These are phyloP conservation scores for Chirona hameri DNA, from an alignment of 2,888 invertebrate genomes.

Conservation along the genomic window DNA sequence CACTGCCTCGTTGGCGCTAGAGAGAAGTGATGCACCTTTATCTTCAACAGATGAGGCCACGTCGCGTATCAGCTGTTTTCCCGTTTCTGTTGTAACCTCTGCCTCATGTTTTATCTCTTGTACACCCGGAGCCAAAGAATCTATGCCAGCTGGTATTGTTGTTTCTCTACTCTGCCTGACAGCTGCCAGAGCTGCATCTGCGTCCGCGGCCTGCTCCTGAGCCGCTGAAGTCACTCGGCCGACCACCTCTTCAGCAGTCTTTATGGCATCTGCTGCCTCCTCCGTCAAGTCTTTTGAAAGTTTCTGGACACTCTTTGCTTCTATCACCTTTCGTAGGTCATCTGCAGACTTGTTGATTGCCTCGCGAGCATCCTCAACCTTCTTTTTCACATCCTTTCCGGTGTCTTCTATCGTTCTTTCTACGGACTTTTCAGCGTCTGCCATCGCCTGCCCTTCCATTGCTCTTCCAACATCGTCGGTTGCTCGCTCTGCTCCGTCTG, in stretches of 20 bases:
- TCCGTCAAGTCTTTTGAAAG: too few relatives aligned
- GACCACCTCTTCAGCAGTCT: not conserved
- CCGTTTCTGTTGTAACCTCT: not conserved
- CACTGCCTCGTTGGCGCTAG: not conserved
- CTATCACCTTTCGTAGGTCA: too few relatives aligned
- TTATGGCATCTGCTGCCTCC: not conserved
- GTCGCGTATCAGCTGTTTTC: not conserved
- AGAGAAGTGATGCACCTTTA: not conserved
- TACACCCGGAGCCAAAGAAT: not conserved
- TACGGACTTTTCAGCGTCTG: not conserved
- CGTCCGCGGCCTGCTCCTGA: not conserved
- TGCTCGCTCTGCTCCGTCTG: too few relatives aligned
- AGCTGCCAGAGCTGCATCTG: not conserved
- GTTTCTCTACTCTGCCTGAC: not conserved
- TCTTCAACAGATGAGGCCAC: not conserved
- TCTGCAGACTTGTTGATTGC: not conserved
- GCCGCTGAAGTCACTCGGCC: not conserved
- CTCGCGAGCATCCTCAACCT: not conserved
- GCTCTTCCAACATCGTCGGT: not conserved
- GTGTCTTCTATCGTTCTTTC: not conserved
- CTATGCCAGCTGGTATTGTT: not conserved
- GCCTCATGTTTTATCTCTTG: not conserved
- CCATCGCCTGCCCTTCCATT: not conserved
- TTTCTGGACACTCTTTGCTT: too few relatives aligned
- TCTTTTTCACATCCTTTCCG: not conserved